Percentiles rank a stretch among this genome's conserved stretches.
phyloP scores from a whole-genome alignment of 2,113 vertebrate genomes.

The Plecotus auritus region DNA sequence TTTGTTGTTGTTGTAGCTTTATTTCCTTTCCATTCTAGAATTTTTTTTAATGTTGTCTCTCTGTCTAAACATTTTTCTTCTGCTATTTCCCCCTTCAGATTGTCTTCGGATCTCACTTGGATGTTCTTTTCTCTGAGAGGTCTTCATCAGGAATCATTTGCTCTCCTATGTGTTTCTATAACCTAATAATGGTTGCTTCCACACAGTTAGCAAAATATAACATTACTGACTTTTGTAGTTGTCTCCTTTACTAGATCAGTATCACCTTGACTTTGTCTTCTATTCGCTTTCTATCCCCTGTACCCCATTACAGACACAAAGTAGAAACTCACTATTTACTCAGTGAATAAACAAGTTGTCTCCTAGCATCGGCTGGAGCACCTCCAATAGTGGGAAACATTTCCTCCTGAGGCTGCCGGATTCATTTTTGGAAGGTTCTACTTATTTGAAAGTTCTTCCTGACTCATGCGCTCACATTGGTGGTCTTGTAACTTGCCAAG shows the following conservation, averaged over 20 bases:
- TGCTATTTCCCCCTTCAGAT: not conserved
- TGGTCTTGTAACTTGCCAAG: not conserved
- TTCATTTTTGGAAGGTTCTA: conserved; percentile 2
- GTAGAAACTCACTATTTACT: not conserved
- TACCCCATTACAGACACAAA: not conserved
- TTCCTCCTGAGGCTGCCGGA: not conserved
- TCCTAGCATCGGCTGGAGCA: not conserved
- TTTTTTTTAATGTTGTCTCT: not conserved
- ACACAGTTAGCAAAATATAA: not conserved
- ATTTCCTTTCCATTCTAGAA: not conserved
- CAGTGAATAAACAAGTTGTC: not conserved
- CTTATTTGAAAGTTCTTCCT: not conserved
- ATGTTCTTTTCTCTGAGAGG: not conserved
- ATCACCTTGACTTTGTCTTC: not conserved
- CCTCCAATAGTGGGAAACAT: not conserved
- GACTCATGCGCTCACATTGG: conserved; percentile 22
- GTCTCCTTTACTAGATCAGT: not conserved
- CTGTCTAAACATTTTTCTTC: not conserved
- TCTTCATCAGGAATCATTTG: not conserved
- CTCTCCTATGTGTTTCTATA: not conserved
- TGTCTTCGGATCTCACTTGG: not conserved
- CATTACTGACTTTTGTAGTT: not conserved
- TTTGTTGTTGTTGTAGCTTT: not conserved
- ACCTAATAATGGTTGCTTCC: not conserved
- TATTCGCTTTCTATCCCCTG: not conserved